These are phyloP conservation scores for Copidosoma floridanum DNA, from an alignment of 1,140 invertebrate species.

Conservation along the genomic window DNA sequence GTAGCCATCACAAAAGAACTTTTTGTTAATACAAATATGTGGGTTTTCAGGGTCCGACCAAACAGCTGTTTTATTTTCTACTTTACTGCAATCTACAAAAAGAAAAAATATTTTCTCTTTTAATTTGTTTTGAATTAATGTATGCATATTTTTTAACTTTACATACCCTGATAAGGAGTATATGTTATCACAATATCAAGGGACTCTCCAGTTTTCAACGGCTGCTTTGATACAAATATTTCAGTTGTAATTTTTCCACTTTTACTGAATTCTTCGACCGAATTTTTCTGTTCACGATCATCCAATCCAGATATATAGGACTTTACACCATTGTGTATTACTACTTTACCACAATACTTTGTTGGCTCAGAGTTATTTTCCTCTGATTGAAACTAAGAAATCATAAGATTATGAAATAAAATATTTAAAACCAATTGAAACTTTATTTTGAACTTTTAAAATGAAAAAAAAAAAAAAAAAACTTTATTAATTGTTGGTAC, in stretches of 20 bases:
- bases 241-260: slow-evolving; percentile 41
- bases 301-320: background rate
- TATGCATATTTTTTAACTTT: too few relatives aligned
- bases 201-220: slow-evolving; percentile 24
- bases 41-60: slow-evolving; percentile 3
- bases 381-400: slow-evolving; percentile 40
- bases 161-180: slow-evolving; percentile 42
- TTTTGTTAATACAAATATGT: slow-evolving; percentile 39
- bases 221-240: slow-evolving; percentile 43
- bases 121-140: too few relatives aligned
- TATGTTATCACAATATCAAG: slow-evolving; percentile 42
- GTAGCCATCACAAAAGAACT: slow-evolving; percentile 47
- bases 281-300: slow-evolving; percentile 14
- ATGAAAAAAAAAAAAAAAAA: background rate
- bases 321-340: slow-evolving; percentile 14
- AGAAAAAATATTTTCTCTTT: background rate
- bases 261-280: slow-evolving; percentile 15
- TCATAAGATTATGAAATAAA: background rate
- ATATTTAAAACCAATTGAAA: background rate
- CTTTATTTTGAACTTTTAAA: background rate
- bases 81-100: slow-evolving; percentile 33
- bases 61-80: background rate
- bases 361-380: slow-evolving; percentile 28
- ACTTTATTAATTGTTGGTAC: too few relatives aligned
- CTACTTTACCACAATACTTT: slow-evolving; percentile 40